phyloP scores from a whole-genome alignment of 2,797 vertebrate species.

The Peromyscus melanophrys region DNA sequence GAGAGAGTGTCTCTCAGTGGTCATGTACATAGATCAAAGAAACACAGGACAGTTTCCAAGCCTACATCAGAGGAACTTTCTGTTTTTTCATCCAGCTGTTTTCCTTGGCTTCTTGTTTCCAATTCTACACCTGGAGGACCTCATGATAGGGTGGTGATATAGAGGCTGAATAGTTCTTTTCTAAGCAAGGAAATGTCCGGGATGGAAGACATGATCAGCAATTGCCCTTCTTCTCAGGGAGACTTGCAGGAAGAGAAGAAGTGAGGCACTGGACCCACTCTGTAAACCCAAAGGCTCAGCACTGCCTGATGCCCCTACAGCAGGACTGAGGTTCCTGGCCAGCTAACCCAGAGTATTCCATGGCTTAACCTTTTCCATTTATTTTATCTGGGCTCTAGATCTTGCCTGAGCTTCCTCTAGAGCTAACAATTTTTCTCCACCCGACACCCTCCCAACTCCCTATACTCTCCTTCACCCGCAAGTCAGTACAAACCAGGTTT shows the following conservation, averaged over 20 bases:
- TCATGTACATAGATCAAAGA: neutral
- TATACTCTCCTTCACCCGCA: neutral
- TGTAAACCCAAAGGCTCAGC: neutral
- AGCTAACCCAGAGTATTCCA: neutral
- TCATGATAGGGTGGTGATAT: slow-evolving; percentile 60
- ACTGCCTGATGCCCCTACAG: neutral
- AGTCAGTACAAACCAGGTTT: neutral
- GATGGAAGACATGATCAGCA: slow-evolving; percentile 23
- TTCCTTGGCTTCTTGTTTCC: slow-evolving; percentile 77
- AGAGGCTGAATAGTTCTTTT: slow-evolving; percentile 52
- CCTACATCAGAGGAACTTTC: slow-evolving; percentile 5
- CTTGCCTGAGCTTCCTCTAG: neutral
- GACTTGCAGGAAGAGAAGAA: neutral
- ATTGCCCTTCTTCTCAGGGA: neutral
- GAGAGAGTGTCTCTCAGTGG: neutral
- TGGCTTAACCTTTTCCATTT: neutral
- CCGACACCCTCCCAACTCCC: accelerated
- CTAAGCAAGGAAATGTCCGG: slow-evolving; percentile 76
- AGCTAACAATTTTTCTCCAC: neutral
- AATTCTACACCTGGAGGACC: slow-evolving; percentile 80
- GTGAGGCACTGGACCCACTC: neutral
- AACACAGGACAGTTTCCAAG: neutral
- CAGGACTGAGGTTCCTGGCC: neutral
- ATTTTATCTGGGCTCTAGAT: neutral
- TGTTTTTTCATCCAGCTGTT: slow-evolving; percentile 81